Evolutionary conservation across 2,888 invertebrate genomes (phyloP).

Genomic region (Cataglyphis rosenhaueri): DNA sequence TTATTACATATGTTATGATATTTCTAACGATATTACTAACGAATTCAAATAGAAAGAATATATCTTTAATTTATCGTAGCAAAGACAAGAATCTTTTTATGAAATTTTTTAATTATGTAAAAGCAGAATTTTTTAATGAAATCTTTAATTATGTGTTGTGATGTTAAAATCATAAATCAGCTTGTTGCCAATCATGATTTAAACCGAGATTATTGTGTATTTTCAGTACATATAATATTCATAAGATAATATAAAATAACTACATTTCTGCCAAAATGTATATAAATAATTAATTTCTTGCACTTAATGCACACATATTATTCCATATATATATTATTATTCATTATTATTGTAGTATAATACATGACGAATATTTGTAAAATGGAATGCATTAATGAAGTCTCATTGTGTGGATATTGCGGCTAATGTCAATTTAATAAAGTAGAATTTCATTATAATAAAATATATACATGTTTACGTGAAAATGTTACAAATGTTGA

Average conservation of each 20-base stretch:
- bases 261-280: neutral
- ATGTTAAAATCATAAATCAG: neutral
- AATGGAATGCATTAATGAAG: slow-evolving; percentile 20
- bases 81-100: neutral
- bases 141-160: neutral
- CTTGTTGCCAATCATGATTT: neutral
- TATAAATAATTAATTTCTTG: slow-evolving; percentile 10
- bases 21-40: slow-evolving; percentile 15
- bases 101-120: neutral
- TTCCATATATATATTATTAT: neutral
- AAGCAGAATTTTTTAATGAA: neutral
- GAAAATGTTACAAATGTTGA: neutral
- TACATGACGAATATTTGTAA: slow-evolving; percentile 5
- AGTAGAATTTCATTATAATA: neutral
- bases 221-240: neutral
- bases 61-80: neutral
- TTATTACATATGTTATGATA: slow-evolving; percentile 42
- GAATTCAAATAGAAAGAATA: neutral
- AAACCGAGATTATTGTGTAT: neutral
- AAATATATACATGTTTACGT: neutral
- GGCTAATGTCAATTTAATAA: neutral
- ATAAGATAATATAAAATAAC: slow-evolving; percentile 5
- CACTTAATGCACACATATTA: slow-evolving; percentile 2
- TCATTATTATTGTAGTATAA: slow-evolving; percentile 15
- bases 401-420: slow-evolving; percentile 5